Evolutionary conservation across 2,888 invertebrate species (phyloP), one percentile per base, ranked within the genome.

Genomic region (Parnassius smintheus): DNA sequence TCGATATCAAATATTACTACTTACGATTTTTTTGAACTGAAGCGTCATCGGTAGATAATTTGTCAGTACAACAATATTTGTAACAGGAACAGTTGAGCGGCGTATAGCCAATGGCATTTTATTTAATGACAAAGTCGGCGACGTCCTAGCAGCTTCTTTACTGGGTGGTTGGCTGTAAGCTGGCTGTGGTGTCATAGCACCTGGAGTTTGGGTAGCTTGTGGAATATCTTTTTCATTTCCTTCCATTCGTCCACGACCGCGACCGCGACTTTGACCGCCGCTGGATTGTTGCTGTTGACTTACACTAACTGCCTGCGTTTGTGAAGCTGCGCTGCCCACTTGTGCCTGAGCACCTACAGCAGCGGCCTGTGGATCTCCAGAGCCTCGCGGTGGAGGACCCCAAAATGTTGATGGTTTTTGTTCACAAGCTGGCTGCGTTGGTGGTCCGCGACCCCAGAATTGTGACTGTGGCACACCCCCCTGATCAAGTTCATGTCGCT

Each of bases 11-110:
- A 35, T 35, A 35, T 35, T 7, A 11, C 13, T 66, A 82, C 90
- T 88, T 77, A 90, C 90, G 55, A 88, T 78, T 75, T 82, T 80
- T 4, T 83, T 68, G 52, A 93, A 86, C 65, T 90, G 84, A 59
- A 95, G 85, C 9, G 77, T 74, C 68, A 96, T 85, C 22, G 88
- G 81, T 57, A 96, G 81, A 80, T 96, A 95, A 74, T 96, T 96
- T 0, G 94, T 93, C 45, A 93, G 78, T 0, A 95, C 86, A 44
- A 58, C 75, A 0, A 94, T 65, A 0, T 11, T 13, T 50, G 63
- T 71, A 2, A 70, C 56, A 0, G 66, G 68, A 4, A 84, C 80
- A 1, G 48, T 84, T 3, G 57, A 68, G 7, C 82, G 80, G 0
- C 94, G 93, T n/a, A 82, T 76, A 66, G 83, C 89, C 0, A 63